phyloP scores from a whole-genome alignment of 2,797 vertebrate genomes.

The Leptatherina wallacei region DNA sequence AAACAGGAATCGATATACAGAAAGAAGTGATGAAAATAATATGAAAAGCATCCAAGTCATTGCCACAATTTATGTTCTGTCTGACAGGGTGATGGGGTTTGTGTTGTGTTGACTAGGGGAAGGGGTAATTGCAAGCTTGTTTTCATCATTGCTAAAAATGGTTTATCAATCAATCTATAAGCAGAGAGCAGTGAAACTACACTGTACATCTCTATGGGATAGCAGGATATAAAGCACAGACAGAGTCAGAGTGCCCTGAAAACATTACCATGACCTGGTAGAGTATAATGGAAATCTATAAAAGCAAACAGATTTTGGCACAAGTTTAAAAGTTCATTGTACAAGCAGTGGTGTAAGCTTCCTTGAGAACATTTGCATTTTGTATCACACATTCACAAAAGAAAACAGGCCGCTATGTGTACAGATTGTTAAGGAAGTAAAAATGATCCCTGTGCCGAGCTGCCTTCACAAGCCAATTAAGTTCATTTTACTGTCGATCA shows the following conservation, averaged over 20 bases:
- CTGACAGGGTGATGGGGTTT: background rate
- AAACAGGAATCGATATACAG: background rate
- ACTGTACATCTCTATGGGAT: background rate
- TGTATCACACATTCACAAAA: background rate
- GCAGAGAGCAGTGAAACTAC: background rate
- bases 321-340: background rate
- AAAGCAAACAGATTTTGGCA: background rate
- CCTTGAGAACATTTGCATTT: constrained; percentile 24
- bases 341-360: background rate
- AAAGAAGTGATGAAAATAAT: background rate
- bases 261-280: background rate
- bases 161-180: background rate
- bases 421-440: constrained; percentile 47
- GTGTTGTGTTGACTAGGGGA: background rate
- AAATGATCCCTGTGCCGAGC: constrained; percentile 34
- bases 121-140: background rate
- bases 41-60: background rate
- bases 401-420: constrained; percentile 25
- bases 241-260: constrained; percentile 6
- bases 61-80: background rate
- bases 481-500: constrained; percentile 65
- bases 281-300: background rate
- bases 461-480: constrained; percentile 61
- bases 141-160: background rate
- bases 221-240: background rate